Evolutionary conservation across 2,113 vertebrate species (phyloP), one percentile per base, ranked within the genome.

Genomic region (Mionectes macconnelli): DNA sequence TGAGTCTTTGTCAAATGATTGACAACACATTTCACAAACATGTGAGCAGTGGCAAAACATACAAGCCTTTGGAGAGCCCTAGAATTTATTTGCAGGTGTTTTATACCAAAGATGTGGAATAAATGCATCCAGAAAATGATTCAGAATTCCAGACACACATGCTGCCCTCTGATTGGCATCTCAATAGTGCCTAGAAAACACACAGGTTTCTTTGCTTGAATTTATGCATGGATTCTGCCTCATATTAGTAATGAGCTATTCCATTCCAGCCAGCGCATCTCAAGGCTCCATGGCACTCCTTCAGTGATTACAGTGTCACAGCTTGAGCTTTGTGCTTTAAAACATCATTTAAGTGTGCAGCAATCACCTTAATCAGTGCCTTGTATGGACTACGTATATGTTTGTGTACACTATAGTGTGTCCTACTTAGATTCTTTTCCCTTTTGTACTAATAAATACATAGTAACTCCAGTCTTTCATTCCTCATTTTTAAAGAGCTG

Each of bases 1-100:
- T 23, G 57, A 82, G 62, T 68, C 49, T 86, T 80, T 84, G 77
- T 89, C 91, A 89, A 87, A 92, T 14, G 17, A 60, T 62, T 87
- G 84, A 94, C 87, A 93, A 76, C 16, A 84, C n/a, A 78, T 45
- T 81, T 84, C 89, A 93, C 75, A 92, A 80, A 66, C 57, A 86
- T 6, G 28, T n/a, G 85, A 95, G 77, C 63, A 91, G 69, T 7
- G 75, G 76, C 27, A 81, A 85, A 78, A 78, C 27, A 63, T 22
- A 72, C 44, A 85, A 87, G 82, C 33, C 63, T 95, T 93, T 45
- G 24, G 66, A 96, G 70, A 89, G 70, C 42, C 62, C 78, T 62
- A 83, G 42, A 82, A 89, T 85, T 85, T 93, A 94, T 67, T 69
- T 85, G 57, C 45, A 74, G 27, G 7, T 55, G 82, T 89, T 89